A percentile compares a stretch with the other conserved stretches of the same genome.
Evolutionary conservation across 1,140 invertebrate species (phyloP).

Genomic region (Drosophila bipectinata): DNA sequence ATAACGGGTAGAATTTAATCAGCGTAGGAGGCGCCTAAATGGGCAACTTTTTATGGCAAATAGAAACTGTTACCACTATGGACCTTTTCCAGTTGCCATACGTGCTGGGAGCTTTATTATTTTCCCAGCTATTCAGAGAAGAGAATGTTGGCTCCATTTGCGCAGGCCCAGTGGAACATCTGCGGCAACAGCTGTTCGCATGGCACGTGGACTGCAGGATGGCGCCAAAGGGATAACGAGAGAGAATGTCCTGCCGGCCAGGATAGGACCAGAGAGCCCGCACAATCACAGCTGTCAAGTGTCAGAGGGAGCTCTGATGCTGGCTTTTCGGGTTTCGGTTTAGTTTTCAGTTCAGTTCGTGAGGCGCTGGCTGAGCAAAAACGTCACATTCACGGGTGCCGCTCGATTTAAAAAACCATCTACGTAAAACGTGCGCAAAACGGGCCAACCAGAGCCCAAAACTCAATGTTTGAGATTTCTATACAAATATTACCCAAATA

Average conservation of each 20-base stretch:
- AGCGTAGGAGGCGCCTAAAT: conserved; percentile 8
- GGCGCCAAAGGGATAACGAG: conserved; percentile 51
- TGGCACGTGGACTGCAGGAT: conserved; percentile 53
- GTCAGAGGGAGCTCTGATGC: conserved; percentile 61
- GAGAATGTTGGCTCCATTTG: neutral
- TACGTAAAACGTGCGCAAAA: conserved; percentile 46
- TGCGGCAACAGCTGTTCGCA: conserved; percentile 56
- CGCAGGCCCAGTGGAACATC: conserved; percentile 11
- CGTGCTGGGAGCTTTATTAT: conserved; percentile 2
- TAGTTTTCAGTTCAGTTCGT: conserved; percentile 56
- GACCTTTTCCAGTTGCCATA: conserved; percentile 47
- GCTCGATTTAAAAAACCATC: neutral
- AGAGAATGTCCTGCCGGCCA: neutral
- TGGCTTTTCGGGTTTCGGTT: conserved; percentile 37
- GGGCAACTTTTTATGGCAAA: conserved; percentile 17
- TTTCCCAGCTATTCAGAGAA: conserved; percentile 2
- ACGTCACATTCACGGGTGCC: conserved; percentile 50
- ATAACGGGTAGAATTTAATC: neutral
- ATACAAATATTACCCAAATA: conserved; percentile 4
- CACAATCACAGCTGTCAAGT: conserved; percentile 64
- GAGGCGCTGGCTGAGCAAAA: conserved; percentile 68
- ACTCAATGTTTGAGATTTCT: conserved; percentile 3
- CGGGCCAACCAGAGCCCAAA: conserved; percentile 5
- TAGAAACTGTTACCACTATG: conserved; percentile 39
- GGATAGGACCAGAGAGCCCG: conserved; percentile 16